A percentile compares a stretch with the other conserved stretches of the same genome.
These are phyloP conservation scores for Leucoraja ocellata DNA, from an alignment of 2,797 vertebrate species.

Conservation along the genomic window DNA sequence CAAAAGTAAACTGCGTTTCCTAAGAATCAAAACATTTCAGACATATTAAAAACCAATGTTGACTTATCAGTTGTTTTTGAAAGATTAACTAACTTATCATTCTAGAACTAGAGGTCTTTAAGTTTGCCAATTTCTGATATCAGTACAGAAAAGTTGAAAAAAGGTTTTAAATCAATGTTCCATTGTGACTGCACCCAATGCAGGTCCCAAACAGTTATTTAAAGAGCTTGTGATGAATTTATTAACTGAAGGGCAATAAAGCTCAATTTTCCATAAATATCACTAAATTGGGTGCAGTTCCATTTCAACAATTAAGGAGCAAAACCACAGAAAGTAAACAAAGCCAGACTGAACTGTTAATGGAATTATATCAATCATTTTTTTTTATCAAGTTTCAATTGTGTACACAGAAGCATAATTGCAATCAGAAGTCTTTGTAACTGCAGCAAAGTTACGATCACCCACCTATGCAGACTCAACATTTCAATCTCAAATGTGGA, in stretches of 20 bases:
- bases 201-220: conserved; percentile 29
- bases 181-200: conserved; percentile 5
- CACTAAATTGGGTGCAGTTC: conserved; percentile 66
- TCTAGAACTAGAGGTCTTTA: conserved; percentile 28
- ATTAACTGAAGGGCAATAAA: conserved; percentile 52
- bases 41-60: conserved; percentile 22
- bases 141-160: conserved; percentile 47
- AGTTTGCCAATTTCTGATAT: not conserved
- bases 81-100: conserved; percentile 4
- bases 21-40: not conserved
- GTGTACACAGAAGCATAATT: conserved; percentile 71
- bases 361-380: conserved; percentile 61
- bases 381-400: conserved; percentile 53
- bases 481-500: conserved; percentile 65
- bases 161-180: conserved; percentile 17
- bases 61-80: not conserved
- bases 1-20: conserved; percentile 18
- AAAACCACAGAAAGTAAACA: conserved; percentile 64
- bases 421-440: conserved; percentile 62
- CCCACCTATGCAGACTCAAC: conserved; percentile 63
- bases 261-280: conserved; percentile 59
- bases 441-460: conserved; percentile 68
- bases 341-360: conserved; percentile 56
- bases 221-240: conserved; percentile 28
- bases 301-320: conserved; percentile 63